Conservation (phyloP, 2,888 invertebrate species). For the Iselma pallidipennis region DNA sequence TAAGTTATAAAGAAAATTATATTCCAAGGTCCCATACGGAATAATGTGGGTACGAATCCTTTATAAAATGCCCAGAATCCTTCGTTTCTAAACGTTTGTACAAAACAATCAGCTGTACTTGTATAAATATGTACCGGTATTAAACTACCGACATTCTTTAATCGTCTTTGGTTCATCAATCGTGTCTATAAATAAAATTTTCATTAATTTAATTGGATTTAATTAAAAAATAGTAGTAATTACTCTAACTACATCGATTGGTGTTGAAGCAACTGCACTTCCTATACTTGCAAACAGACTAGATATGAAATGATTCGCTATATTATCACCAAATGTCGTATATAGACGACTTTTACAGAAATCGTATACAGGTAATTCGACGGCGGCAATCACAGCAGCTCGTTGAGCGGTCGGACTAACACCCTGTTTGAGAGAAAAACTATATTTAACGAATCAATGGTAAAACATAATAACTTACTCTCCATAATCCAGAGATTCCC, state of each 20-base stretch:
- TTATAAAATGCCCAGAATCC: constrained; percentile 88
- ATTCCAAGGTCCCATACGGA: constrained; percentile 97
- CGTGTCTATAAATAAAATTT: constrained; percentile 71
- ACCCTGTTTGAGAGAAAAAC: constrained; percentile 64
- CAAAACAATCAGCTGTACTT: constrained; percentile 73
- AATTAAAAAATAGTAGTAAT: constrained; percentile 45
- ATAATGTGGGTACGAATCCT: constrained; percentile 94
- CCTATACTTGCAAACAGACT: constrained; percentile 91
- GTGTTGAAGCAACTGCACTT: constrained; percentile 92
- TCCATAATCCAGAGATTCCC: constrained; percentile 86
- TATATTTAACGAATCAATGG: background rate
- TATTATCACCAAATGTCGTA: constrained; percentile 73
- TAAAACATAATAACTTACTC: constrained; percentile 58
- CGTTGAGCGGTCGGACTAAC: constrained; percentile 92
- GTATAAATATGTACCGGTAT: constrained; percentile 67
- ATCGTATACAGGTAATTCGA: constrained; percentile 93
- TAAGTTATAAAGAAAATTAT: constrained; percentile 94
- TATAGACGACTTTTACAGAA: constrained; percentile 78
- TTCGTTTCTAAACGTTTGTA: constrained; percentile 83
- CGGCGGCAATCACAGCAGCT: constrained; percentile 91
- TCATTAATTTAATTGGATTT: background rate
- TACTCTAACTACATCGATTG: constrained; percentile 91
- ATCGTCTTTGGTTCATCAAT: constrained; percentile 86
- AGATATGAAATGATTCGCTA: constrained; percentile 88
- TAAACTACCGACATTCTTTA: constrained; percentile 59